A percentile compares a stretch with the other conserved stretches of the same genome.
Conservation (phyloP, 2,888 invertebrate genomes). For the Ophraella communa region DNA sequence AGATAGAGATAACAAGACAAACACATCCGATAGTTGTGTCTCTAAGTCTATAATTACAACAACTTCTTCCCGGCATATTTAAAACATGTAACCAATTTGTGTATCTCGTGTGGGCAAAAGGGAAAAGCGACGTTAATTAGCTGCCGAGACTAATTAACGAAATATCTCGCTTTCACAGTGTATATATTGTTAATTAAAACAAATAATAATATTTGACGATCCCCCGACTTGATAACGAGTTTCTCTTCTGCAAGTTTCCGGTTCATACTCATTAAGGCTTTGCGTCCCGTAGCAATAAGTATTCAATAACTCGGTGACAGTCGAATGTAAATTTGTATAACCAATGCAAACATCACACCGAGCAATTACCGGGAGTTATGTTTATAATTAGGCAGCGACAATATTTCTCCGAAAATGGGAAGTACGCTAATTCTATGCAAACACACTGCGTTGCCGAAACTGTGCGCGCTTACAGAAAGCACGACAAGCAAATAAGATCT, state of each 20-base stretch:
- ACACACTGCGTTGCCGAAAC: conserved; percentile 39
- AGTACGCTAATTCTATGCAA: conserved; percentile 59
- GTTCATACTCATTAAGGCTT: conserved; percentile 45
- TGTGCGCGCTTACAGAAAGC: neutral
- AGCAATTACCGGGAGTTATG: conserved; percentile 58
- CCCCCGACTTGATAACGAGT: conserved; percentile 48
- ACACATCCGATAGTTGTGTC: no score
- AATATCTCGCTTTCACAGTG: conserved; percentile 32
- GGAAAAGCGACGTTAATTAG: conserved; percentile 28
- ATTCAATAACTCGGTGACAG: conserved; percentile 54
- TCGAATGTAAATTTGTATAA: conserved; percentile 58
- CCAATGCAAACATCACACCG: conserved; percentile 57
- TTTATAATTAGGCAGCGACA: conserved; percentile 59
- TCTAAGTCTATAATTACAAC: no score
- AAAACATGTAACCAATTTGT: conserved; percentile 12
- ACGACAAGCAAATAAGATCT: conserved; percentile 1
- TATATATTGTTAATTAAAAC: conserved; percentile 47
- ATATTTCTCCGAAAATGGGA: conserved; percentile 58
- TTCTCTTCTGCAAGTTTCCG: conserved; percentile 44
- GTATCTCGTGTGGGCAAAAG: conserved; percentile 16
- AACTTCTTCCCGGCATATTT: neutral
- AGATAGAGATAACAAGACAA: no score
- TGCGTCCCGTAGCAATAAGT: conserved; percentile 47
- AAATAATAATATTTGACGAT: conserved; percentile 51
- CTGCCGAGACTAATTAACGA: conserved; percentile 37